Conservation (phyloP, 1,140 invertebrate genomes). For the Vollenhovia emeryi region DNA sequence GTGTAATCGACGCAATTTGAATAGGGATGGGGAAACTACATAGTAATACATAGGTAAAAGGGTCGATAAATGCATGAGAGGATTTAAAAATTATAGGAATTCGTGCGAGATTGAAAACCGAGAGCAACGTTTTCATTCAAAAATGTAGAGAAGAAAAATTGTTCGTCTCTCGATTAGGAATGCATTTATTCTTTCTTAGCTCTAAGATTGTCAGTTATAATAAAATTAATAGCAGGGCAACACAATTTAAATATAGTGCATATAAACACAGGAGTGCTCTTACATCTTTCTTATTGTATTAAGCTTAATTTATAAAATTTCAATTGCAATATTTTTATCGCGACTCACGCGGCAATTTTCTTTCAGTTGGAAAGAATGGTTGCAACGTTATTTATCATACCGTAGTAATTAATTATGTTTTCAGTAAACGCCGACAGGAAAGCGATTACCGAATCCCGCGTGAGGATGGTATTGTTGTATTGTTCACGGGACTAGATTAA, state of each 20-base stretch:
- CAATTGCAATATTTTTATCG: not conserved
- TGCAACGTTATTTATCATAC: not conserved
- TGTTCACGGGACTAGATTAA: constrained; percentile 35
- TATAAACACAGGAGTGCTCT: not conserved
- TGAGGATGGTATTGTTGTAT: constrained; percentile 13
- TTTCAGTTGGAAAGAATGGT: not conserved
- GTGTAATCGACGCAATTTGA: not conserved
- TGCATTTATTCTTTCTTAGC: not conserved
- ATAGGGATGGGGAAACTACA: not conserved
- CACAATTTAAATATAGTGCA: not conserved
- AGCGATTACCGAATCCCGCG: not conserved
- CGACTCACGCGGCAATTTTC: not conserved
- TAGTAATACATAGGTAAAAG: not conserved
- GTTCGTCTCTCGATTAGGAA: not conserved
- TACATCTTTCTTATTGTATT: not conserved
- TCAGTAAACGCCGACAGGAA: not conserved
- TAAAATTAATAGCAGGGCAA: not conserved
- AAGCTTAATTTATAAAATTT: not conserved
- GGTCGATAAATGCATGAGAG: not conserved
- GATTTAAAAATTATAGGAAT: not conserved
- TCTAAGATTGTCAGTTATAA: not conserved
- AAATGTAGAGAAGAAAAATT: not conserved
- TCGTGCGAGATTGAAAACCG: not conserved
- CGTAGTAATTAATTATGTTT: constrained; percentile 22
- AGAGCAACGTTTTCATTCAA: not conserved